Evolutionary conservation across 1,140 invertebrate genomes (phyloP), one percentile per base, ranked within the genome.

Genomic region (Zaprionus inermis): DNA sequence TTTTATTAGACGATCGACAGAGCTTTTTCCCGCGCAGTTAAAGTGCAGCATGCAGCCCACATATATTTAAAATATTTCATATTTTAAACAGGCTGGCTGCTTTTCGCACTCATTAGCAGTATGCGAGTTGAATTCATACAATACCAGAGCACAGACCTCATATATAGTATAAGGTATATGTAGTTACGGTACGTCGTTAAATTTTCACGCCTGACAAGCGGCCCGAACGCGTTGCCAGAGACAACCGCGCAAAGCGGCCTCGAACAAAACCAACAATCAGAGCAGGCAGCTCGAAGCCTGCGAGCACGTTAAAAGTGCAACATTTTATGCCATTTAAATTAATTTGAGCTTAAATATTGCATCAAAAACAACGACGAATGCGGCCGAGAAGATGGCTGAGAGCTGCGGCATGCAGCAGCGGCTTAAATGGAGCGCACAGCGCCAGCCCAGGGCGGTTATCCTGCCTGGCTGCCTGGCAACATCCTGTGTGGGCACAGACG

Each of bases 131-230:
- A 16, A 32, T 56, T 55, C 32, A 41, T 18, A 46, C 5, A 7
- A 9, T 18, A 46, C 16, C 24, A 24, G 22, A 24, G 22, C 4
- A 24, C 22, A 28, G 3, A 11, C 9, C 18, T 5, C 12, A 55
- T 46, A 16, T 44, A 5, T 34, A 20, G 12, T 32, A 38, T 65
- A 18, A 12, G 38, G 7, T 56, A n/a, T 51, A 12, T 7, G 2
- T 18, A n/a, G 44, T 64, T 41, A 12, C 30, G 9, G 34, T 64
- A 85, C 82, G 78, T 85, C 82, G 75, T 85, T 85, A 85, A 85
- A 85, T 81, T 85, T 67, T 78, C 51, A 85, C 81, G 81, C 82
- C 79, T 81, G 82, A 78, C 34, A 76, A 64, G 65, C 52, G 57
- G 28, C n/a, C 38, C n/a, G 74, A 68, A 67, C 46, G 24, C 46